Percentiles rank a stretch among this genome's conserved stretches.
phyloP scores from a whole-genome alignment of 2,113 vertebrate species.

The Microcebus tavaratra region DNA sequence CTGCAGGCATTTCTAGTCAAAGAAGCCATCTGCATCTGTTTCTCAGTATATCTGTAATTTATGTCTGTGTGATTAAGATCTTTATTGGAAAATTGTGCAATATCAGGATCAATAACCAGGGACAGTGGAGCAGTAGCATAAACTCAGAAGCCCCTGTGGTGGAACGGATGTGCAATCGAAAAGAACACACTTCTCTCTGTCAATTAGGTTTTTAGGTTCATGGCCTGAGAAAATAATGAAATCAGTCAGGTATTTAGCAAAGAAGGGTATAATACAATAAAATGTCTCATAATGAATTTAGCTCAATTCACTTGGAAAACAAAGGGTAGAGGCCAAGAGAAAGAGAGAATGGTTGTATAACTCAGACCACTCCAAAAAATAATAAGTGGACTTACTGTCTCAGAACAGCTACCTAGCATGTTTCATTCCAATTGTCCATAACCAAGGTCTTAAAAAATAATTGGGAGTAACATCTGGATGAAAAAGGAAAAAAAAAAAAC shows the following conservation, averaged over 20 bases:
- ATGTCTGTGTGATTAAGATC: constrained; percentile 52
- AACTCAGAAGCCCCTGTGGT: not conserved
- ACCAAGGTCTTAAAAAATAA: constrained; percentile 37
- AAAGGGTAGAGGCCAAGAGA: constrained; percentile 35
- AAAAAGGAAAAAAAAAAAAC: not conserved
- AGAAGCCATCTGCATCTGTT: constrained; percentile 21
- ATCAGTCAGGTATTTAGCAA: constrained; percentile 72
- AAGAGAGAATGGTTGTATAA: constrained; percentile 21
- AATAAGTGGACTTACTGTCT: constrained; percentile 40
- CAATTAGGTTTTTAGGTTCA: constrained; percentile 65
- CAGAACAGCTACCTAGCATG: not conserved
- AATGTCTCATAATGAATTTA: constrained; percentile 47
- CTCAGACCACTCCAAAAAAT: constrained; percentile 37
- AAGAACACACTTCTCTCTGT: constrained; percentile 48
- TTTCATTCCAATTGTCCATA: constrained; percentile 40
- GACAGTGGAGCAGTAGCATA: constrained; percentile 17
- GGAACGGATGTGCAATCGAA: constrained; percentile 24
- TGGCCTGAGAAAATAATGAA: constrained; percentile 66
- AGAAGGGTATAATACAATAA: constrained; percentile 29
- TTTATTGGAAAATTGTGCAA: constrained; percentile 61
- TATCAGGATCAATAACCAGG: constrained; percentile 52
- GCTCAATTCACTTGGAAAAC: constrained; percentile 47
- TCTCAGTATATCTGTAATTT: constrained; percentile 37
- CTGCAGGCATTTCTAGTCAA: constrained; percentile 28
- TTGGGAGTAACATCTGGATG: not conserved